These are phyloP conservation scores for Bembecia ichneumoniformis DNA, from an alignment of 2,888 invertebrate species.

Conservation along the genomic window DNA sequence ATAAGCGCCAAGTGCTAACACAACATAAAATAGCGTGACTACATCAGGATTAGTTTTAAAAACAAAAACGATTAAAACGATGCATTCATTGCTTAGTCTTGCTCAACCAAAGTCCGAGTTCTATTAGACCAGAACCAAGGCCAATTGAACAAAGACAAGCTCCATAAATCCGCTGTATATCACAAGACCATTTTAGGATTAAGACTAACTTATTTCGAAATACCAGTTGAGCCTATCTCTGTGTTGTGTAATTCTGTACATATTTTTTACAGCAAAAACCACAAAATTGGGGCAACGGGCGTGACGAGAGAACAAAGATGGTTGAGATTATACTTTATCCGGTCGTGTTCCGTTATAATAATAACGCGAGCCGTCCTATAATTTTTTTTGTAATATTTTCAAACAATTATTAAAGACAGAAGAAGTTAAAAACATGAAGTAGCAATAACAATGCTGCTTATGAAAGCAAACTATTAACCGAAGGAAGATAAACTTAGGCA, in stretches of 20 bases:
- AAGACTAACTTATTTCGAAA: slow-evolving; percentile 18
- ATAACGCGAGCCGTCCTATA: no score
- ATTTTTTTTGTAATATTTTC: no score
- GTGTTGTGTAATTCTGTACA: slow-evolving; percentile 17
- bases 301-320: slow-evolving; percentile 38
- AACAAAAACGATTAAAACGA: neutral
- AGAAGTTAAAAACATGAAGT: no score
- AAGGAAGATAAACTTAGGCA: no score
- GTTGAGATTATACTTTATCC: neutral
- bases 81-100: neutral
- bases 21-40: slow-evolving; percentile 9
- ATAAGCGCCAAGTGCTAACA: no score
- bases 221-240: slow-evolving; percentile 22
- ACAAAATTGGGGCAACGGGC: slow-evolving; percentile 37
- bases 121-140: neutral
- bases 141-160: neutral
- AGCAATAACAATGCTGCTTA: no score
- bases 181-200: neutral
- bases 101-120: slow-evolving; percentile 2
- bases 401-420: no score
- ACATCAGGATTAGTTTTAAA: slow-evolving; percentile 18
- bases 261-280: slow-evolving; percentile 26
- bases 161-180: neutral
- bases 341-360: neutral
- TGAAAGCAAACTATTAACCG: no score